Evolutionary conservation across 1,140 invertebrate species (phyloP).

Genomic region (Anoplophora glabripennis): DNA sequence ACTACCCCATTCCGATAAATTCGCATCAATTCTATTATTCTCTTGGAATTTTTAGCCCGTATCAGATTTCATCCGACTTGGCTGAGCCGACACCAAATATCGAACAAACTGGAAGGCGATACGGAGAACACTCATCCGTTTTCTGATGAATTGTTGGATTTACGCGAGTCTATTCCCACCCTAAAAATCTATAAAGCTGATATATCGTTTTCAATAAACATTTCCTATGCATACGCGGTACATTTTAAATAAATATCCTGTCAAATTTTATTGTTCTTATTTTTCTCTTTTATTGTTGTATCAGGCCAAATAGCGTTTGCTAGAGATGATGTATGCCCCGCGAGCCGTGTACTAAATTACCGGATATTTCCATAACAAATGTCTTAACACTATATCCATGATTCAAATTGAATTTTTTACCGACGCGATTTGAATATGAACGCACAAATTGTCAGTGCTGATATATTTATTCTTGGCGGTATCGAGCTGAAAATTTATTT

Average conservation of each 20-base stretch:
- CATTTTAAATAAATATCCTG: slow-evolving; percentile 35
- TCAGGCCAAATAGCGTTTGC: slow-evolving; percentile 12
- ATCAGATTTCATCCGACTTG: no score
- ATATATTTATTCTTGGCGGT: no score
- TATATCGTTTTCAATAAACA: slow-evolving; percentile 37
- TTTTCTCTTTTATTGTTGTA: slow-evolving; percentile 35
- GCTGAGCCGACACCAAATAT: no score
- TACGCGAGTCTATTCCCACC: not conserved
- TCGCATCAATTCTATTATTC: no score
- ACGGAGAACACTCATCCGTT: not conserved
- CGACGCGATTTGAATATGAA: not conserved
- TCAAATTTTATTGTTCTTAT: slow-evolving; percentile 38
- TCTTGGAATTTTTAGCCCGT: no score
- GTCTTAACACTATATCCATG: slow-evolving; percentile 7
- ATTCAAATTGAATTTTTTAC: slow-evolving; percentile 16
- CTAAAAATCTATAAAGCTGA: slow-evolving; percentile 31
- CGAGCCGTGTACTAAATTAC: slow-evolving; percentile 18
- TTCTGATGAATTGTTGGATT: slow-evolving; percentile 11
- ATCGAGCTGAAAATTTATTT: no score
- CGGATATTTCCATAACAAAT: slow-evolving; percentile 21
- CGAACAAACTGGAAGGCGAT: no score
- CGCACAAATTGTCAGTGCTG: no score
- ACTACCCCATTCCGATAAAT: no score
- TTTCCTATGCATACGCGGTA: slow-evolving; percentile 33
- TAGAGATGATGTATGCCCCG: slow-evolving; percentile 22